These are phyloP conservation scores for Eurystomus glaucurus DNA, from an alignment of 2,797 vertebrate genomes.

Conservation along the genomic window DNA sequence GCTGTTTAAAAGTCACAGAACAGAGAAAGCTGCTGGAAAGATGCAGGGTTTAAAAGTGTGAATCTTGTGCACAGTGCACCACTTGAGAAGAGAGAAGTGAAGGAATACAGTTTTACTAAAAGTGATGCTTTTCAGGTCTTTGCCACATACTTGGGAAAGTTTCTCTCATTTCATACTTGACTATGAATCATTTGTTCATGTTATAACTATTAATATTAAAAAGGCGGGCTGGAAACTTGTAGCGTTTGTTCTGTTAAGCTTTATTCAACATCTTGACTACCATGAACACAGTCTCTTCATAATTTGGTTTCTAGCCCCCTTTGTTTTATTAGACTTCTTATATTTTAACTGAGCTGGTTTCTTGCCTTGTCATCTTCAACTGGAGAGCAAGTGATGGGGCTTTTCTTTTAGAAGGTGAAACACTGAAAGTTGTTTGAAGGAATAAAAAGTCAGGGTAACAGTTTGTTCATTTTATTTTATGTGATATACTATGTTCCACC, in stretches of 20 bases:
- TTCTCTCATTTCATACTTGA: constrained; percentile 51
- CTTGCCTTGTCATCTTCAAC: neutral
- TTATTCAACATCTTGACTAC: neutral
- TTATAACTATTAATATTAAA: constrained; percentile 57
- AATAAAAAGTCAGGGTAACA: neutral
- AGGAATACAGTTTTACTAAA: neutral
- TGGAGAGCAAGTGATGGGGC: neutral
- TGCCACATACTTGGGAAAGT: constrained; percentile 38
- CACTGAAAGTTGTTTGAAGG: neutral
- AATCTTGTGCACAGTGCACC: neutral
- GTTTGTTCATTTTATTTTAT: neutral
- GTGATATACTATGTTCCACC: neutral
- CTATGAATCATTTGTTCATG: constrained; percentile 43
- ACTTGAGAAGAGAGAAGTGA: neutral
- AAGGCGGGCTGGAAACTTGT: constrained; percentile 29
- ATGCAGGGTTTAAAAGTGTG: neutral
- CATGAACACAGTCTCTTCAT: neutral
- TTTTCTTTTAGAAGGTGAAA: neutral
- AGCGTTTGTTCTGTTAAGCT: neutral
- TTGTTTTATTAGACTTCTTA: neutral
- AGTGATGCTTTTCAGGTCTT: neutral
- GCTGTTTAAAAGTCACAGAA: neutral
- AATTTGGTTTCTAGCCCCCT: neutral
- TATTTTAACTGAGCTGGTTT: neutral
- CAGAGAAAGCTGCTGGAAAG: neutral